These are phyloP conservation scores for Mormyrus lacerda DNA, from an alignment of 2,113 vertebrate genomes.

Conservation along the genomic window DNA sequence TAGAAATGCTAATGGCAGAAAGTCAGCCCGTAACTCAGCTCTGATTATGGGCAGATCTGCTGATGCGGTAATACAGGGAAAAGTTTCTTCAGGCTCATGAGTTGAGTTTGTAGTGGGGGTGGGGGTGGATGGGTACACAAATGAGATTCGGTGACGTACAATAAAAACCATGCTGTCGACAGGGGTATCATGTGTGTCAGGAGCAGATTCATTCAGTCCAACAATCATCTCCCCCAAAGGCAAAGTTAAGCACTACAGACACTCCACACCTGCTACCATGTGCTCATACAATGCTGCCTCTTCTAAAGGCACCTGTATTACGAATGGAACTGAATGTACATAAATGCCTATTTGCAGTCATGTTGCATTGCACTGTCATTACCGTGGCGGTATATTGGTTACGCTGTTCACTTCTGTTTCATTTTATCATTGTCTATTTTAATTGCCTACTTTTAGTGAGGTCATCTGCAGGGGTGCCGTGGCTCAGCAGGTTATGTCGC, in stretches of 20 bases:
- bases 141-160: neutral
- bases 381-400: neutral
- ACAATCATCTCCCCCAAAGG: neutral
- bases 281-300: neutral
- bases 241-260: neutral
- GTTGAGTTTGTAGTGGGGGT: neutral
- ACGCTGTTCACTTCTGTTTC: neutral
- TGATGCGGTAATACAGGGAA: neutral
- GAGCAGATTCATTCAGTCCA: neutral
- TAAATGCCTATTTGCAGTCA: neutral
- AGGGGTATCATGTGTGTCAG: neutral
- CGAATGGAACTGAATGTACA: neutral
- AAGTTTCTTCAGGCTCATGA: neutral
- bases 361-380: neutral
- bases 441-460: neutral
- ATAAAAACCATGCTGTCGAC: neutral
- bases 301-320: neutral
- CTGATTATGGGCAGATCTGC: constrained; percentile 9
- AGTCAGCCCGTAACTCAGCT: constrained; percentile 11
- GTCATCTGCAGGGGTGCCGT: neutral
- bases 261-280: neutral
- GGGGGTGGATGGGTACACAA: no score
- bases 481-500: neutral
- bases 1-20: constrained; percentile 34
- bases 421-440: neutral